Evolutionary conservation across 2,797 vertebrate genomes (phyloP).

Genomic region (Oryzias sinensis): DNA sequence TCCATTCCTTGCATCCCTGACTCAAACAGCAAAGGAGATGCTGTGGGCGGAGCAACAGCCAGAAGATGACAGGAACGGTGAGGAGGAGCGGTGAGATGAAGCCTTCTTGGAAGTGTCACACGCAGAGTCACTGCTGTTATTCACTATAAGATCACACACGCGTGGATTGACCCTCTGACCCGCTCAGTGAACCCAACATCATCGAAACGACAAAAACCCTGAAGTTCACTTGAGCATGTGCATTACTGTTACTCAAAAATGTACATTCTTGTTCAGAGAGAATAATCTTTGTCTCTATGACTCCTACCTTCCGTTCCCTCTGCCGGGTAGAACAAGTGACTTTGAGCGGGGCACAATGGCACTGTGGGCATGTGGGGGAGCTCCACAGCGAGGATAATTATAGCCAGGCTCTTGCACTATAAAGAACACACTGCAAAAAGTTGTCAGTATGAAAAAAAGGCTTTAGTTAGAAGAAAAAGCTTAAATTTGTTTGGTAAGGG

Average conservation of each 20-base stretch:
- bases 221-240: not conserved
- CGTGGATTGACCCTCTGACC: not conserved
- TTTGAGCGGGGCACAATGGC: constrained; percentile 40
- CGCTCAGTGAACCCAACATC: not conserved
- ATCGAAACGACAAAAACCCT: not conserved
- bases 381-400: constrained; percentile 40
- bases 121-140: constrained; percentile 2
- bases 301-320: constrained; percentile 27
- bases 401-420: constrained; percentile 28
- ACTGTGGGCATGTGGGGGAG: constrained; percentile 23
- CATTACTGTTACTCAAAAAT: not conserved
- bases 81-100: not conserved
- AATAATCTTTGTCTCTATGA: not conserved
- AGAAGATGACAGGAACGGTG: not conserved
- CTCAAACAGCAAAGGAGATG: not conserved
- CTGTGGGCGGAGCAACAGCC: not conserved
- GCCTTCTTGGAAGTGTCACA: constrained; percentile 27
- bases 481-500: no score
- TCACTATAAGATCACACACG: constrained; percentile 9
- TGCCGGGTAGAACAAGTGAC: constrained; percentile 42
- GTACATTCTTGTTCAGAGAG: no score
- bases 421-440: constrained; percentile 26
- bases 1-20: not conserved
- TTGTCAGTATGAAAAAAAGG: constrained; percentile 2
- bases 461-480: not conserved